Conservation (phyloP, 2,113 vertebrate genomes). For the Salvelinus sp. region DNA sequence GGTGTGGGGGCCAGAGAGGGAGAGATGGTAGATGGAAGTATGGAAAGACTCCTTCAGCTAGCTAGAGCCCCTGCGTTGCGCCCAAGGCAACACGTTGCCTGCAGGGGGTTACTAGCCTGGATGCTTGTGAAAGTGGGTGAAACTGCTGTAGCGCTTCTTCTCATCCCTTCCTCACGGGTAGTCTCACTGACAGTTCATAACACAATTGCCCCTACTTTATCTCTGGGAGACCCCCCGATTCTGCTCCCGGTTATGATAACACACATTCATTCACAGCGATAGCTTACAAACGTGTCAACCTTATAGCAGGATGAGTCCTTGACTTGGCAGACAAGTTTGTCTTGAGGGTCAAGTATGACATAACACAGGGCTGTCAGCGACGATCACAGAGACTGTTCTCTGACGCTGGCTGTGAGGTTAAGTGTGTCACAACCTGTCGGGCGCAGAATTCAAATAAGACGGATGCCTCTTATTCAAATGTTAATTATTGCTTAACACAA, state of each 20-base stretch:
- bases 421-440: slow-evolving; percentile 37
- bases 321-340: slow-evolving; percentile 63
- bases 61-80: not conserved
- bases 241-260: not conserved
- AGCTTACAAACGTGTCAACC: slow-evolving; percentile 42
- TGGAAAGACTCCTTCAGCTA: not conserved
- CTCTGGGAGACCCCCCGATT: not conserved
- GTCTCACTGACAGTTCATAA: not conserved
- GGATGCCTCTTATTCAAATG: slow-evolving; percentile 6
- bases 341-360: slow-evolving; percentile 53
- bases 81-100: not conserved
- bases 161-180: not conserved
- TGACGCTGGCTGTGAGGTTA: slow-evolving; percentile 51
- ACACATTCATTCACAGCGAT: slow-evolving; percentile 34
- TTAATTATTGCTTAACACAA: slow-evolving; percentile 8
- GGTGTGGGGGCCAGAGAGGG: not conserved
- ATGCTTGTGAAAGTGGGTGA: not conserved
- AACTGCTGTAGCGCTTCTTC: not conserved
- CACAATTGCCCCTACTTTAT: not conserved
- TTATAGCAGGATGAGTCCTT: slow-evolving; percentile 48
- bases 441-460: slow-evolving; percentile 4
- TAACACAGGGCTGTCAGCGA: slow-evolving; percentile 56
- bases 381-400: slow-evolving; percentile 44
- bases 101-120: not conserved
- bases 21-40: not conserved